Evolutionary conservation across 92 coral and sea anemone species (phyloP).

Genomic region (Epizoanthus rinbou): DNA sequence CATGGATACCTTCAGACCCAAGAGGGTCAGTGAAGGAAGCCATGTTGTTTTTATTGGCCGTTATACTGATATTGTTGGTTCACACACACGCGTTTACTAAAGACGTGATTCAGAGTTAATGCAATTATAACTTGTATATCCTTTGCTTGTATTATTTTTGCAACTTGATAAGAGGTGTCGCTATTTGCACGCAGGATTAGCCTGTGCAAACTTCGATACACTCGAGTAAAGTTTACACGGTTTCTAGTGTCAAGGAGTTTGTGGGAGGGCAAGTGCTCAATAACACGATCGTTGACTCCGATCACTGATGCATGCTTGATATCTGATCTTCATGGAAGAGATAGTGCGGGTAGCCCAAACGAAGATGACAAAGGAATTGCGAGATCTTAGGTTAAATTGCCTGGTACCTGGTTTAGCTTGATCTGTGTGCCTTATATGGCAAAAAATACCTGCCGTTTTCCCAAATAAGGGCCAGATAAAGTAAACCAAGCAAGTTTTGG

Average conservation of each 20-base stretch:
- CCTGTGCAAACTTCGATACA: constrained; percentile 23
- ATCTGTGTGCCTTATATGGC: constrained; percentile 76
- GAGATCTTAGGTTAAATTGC: constrained; percentile 14
- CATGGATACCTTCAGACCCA: constrained; percentile 11
- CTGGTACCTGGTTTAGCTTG: constrained; percentile 55
- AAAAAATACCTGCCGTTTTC: constrained; percentile 62
- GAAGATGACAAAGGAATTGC: constrained; percentile 3
- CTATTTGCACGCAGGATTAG: constrained; percentile 4
- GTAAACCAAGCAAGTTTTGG: constrained; percentile 59
- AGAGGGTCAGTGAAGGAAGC: constrained; percentile 7
- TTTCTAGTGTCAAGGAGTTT: neutral
- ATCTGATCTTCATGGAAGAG: constrained; percentile 10
- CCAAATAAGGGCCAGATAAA: constrained; percentile 76
- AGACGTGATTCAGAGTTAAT: neutral
- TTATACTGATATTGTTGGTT: neutral
- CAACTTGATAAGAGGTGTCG: neutral
- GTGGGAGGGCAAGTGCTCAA: constrained; percentile 6
- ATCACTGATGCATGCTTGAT: constrained; percentile 36
- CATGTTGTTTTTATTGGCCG: constrained; percentile 23
- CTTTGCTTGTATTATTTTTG: neutral
- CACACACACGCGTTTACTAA: neutral
- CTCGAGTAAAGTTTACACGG: constrained; percentile 31
- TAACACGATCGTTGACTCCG: neutral
- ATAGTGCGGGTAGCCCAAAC: constrained; percentile 37
- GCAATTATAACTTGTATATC: neutral